phyloP scores from a whole-genome alignment of 1,140 invertebrate genomes.

The Portunus trituberculatus region DNA sequence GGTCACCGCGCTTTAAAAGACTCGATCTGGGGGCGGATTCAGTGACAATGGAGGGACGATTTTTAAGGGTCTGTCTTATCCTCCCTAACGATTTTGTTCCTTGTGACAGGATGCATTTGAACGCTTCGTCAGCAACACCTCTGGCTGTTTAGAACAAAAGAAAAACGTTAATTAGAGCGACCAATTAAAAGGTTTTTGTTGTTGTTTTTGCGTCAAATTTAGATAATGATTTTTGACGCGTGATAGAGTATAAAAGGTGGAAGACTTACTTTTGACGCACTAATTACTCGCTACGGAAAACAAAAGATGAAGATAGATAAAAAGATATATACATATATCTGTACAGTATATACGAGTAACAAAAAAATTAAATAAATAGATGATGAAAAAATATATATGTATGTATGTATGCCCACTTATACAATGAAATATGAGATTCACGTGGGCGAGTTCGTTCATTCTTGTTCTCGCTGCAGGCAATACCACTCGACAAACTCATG shows the following conservation, averaged over 20 bases:
- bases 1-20: no score
- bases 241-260: not conserved
- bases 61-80: no score
- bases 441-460: no score
- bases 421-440: no score
- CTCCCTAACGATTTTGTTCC: no score
- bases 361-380: no score
- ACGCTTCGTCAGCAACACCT: not conserved
- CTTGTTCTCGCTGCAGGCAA: no score
- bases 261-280: not conserved
- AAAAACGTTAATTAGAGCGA: not conserved
- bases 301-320: not conserved
- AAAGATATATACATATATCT: not conserved
- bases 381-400: slow-evolving; percentile 39
- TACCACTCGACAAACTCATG: no score
- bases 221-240: not conserved
- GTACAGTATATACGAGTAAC: not conserved
- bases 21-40: no score
- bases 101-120: no score
- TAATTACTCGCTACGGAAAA: not conserved
- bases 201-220: not conserved
- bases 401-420: not conserved
- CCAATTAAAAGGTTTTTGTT: not conserved
- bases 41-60: no score
- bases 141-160: not conserved